Percentiles rank a stretch among this genome's conserved stretches.
These are phyloP conservation scores for Pteromalus puparum DNA, from an alignment of 1,140 invertebrate species.

Conservation along the genomic window DNA sequence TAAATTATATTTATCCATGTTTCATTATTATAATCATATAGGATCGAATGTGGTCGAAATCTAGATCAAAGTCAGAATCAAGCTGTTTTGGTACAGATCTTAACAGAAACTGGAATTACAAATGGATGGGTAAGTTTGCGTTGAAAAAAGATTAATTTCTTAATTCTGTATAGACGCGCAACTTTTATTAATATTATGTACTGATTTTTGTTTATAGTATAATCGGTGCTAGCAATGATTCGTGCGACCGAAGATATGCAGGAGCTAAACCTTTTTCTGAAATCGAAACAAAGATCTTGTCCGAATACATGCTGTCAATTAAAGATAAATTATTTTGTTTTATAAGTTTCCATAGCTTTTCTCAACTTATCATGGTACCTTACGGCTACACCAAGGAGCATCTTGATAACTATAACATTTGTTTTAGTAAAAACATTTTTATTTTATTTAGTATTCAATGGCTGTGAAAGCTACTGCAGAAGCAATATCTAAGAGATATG, in stretches of 20 bases:
- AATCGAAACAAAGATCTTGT: slow-evolving; percentile 80
- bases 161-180: not conserved
- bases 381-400: slow-evolving; percentile 79
- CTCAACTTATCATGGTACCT: slow-evolving; percentile 82
- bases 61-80: not conserved
- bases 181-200: not conserved
- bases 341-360: slow-evolving; percentile 85
- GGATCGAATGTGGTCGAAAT: slow-evolving; percentile 15
- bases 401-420: slow-evolving; percentile 79
- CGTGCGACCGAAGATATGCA: slow-evolving; percentile 83
- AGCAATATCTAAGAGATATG: slow-evolving; percentile 53
- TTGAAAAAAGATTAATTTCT: not conserved
- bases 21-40: not conserved
- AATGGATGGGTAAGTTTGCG: slow-evolving; percentile 6
- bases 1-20: too few relatives aligned
- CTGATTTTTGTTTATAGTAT: slow-evolving; percentile 65
- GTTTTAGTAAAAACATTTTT: too few relatives aligned
- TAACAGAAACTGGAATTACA: slow-evolving; percentile 1
- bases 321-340: slow-evolving; percentile 79
- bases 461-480: slow-evolving; percentile 21
- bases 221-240: slow-evolving; percentile 79
- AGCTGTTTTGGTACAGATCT: not conserved
- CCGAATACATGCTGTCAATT: slow-evolving; percentile 73
- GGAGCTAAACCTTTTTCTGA: slow-evolving; percentile 84
- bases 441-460: not conserved